Evolutionary conservation across 2,797 vertebrate genomes (phyloP), one percentile per base, ranked within the genome.

Genomic region (Notolabrus celidotus): DNA sequence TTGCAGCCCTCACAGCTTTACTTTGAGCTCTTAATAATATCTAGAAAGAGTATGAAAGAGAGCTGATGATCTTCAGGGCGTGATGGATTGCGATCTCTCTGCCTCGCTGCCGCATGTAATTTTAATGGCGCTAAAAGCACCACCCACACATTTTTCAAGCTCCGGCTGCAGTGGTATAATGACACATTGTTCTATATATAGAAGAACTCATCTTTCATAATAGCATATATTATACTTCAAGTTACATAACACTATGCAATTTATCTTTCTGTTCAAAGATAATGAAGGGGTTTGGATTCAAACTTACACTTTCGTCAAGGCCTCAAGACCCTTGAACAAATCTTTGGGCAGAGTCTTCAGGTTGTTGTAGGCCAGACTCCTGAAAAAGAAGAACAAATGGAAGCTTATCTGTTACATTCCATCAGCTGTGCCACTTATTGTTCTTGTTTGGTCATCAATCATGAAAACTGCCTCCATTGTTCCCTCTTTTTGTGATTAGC

Each of bases 331-430:
- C 90, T 96, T 97, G 92, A 99, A 99, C 89, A 98, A 94, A 85
- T 98, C 96, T 95, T 95, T 99, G 70, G 97, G 97, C 73, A 99
- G 94, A 0, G 96, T 95, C 70, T 98, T 95, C 54, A 99, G 95
- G 86, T 97, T 97, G 90, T 99, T 99, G 93, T 97, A 96, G 72
- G 97, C 97, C 53, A 99, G 95, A 89, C 97, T 99, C 95, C 97
- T 99, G 88, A 47, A 87, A 87, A 86, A 82, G 7, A 69, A 5
- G 33, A 36, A 42, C 51, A 58, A 71, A 34, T 2, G 20, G 2
- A n/a, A 50, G 34, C 33, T 7, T 4, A 17, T 49, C 17, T 19
- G 23, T 39, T 27, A 49, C 14, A 47, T 10, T 0, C 5, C 1
- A 54, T 27, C 20, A 68, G 10, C 56, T 19, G n/a, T 5, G 31